Conservation (phyloP, 1,140 invertebrate genomes). For the Plectrocnemia conspersa region DNA sequence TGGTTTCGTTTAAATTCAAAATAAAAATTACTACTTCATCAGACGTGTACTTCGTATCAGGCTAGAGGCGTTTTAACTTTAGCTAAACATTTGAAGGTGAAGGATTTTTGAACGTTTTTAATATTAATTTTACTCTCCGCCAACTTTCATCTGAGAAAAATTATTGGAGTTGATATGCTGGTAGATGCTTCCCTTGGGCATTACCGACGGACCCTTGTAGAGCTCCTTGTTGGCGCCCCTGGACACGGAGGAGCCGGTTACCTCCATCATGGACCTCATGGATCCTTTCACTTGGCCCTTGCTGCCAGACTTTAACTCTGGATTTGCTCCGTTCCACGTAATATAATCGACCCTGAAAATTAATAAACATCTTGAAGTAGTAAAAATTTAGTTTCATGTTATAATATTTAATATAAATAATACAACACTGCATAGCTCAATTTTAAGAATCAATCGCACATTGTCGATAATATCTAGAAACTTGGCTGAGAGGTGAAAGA, state of each 20-base stretch:
- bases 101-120: too few relatives aligned
- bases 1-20: too few relatives aligned
- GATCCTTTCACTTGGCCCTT: constrained; percentile 20
- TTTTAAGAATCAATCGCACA: too few relatives aligned
- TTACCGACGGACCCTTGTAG: constrained; percentile 24
- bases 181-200: constrained; percentile 31
- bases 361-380: too few relatives aligned
- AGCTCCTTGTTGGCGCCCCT: constrained; percentile 29
- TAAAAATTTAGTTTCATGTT: neutral
- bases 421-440: neutral
- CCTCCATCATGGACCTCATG: constrained; percentile 9
- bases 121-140: constrained; percentile 31
- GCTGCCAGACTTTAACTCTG: constrained; percentile 26
- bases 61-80: too few relatives aligned
- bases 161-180: constrained; percentile 31
- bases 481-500: too few relatives aligned
- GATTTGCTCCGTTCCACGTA: constrained; percentile 34
- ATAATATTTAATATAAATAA: neutral
- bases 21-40: too few relatives aligned
- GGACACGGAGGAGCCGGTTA: neutral
- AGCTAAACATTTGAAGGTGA: too few relatives aligned
- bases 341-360: constrained; percentile 30
- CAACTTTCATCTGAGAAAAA: constrained; percentile 32
- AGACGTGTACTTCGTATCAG: too few relatives aligned
- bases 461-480: too few relatives aligned